phyloP scores from a whole-genome alignment of 2,888 invertebrate genomes.

The Didymodactylos carnosus region DNA sequence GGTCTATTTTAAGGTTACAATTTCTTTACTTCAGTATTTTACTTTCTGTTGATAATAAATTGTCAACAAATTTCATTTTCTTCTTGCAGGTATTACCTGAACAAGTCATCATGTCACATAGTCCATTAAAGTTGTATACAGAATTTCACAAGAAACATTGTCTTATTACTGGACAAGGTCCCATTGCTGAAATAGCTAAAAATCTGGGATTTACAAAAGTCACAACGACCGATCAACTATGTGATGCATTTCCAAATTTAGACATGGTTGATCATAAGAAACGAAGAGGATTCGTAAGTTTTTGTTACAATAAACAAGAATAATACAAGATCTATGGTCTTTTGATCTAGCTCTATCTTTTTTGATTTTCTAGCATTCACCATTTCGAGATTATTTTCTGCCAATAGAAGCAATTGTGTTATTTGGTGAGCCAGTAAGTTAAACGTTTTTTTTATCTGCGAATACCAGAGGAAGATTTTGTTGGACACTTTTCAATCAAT shows the following conservation, averaged over 20 bases:
- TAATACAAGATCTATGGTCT: neutral
- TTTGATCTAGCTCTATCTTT: too few species aligned
- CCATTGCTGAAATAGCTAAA: conserved; percentile 39
- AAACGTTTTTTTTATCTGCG: too few species aligned
- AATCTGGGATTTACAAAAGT: conserved; percentile 44
- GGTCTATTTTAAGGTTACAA: too few species aligned
- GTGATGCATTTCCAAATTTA: conserved; percentile 42
- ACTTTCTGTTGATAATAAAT: too few species aligned
- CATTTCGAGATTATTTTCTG: conserved; percentile 39
- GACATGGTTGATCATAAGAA: conserved; percentile 42
- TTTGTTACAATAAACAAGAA: neutral
- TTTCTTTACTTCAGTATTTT: too few species aligned
- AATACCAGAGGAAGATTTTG: too few species aligned
- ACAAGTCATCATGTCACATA: conserved; percentile 48
- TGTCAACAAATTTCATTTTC: neutral
- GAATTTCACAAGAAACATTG: conserved; percentile 45
- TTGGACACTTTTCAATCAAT: too few species aligned
- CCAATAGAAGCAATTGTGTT: conserved; percentile 44
- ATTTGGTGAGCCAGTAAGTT: conserved; percentile 46
- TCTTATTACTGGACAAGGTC: conserved; percentile 44
- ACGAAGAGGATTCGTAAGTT: conserved; percentile 29
- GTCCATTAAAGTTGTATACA: conserved; percentile 43
- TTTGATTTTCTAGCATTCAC: conserved; percentile 32
- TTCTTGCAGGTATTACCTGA: conserved; percentile 38
- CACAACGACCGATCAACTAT: conserved; percentile 42